These are phyloP conservation scores for Brachyrhaphis roseni DNA, from an alignment of 2,797 vertebrate genomes.

Conservation along the genomic window DNA sequence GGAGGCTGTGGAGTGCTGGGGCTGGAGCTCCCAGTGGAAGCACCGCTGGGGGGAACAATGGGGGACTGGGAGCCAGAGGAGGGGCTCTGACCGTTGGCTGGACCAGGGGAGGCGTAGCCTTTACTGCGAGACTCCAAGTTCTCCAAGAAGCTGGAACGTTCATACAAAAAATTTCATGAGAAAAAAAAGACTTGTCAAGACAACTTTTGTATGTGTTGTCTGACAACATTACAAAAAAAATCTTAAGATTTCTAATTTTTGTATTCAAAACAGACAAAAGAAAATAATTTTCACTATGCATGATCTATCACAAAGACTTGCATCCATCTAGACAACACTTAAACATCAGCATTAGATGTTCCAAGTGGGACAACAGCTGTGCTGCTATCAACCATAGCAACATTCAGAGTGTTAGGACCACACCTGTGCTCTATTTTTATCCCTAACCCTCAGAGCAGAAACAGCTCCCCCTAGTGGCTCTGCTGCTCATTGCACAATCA, in stretches of 20 bases:
- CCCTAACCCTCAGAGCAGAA: not conserved
- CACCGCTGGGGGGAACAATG: slow-evolving; percentile 82
- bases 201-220: not conserved
- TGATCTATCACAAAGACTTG: not conserved
- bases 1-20: slow-evolving; percentile 89
- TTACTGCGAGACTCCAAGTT: slow-evolving; percentile 90
- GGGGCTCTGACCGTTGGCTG: slow-evolving; percentile 90
- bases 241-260: no score
- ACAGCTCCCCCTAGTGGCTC: not conserved
- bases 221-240: not conserved
- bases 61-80: slow-evolving; percentile 95
- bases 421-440: not conserved
- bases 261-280: not conserved
- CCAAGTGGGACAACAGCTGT: not conserved
- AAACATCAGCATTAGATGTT: not conserved
- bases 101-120: slow-evolving; percentile 81
- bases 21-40: slow-evolving; percentile 91
- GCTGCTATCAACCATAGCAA: not conserved
- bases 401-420: not conserved
- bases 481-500: not conserved
- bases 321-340: not conserved
- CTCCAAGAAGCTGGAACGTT: slow-evolving; percentile 89
- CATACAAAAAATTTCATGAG: not conserved
- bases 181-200: not conserved
- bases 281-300: not conserved